Evolutionary conservation across 2,888 invertebrate species (phyloP).

Genomic region (Ctena decussata): DNA sequence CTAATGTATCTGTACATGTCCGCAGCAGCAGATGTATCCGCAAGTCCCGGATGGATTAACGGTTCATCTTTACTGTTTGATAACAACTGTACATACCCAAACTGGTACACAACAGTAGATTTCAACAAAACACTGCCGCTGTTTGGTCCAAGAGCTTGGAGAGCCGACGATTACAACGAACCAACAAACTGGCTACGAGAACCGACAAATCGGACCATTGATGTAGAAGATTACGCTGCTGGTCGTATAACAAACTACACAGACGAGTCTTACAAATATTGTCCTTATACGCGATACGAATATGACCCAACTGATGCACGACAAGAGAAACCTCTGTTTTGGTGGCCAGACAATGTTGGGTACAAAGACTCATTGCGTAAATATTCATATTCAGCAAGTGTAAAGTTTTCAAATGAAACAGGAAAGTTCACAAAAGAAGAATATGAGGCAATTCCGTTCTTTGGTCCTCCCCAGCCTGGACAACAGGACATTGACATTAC

Average conservation of each 20-base stretch:
- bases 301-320: slow-evolving; percentile 50
- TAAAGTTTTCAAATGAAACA: slow-evolving; percentile 84
- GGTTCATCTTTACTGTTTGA: slow-evolving; percentile 97
- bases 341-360: slow-evolving; percentile 98
- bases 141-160: slow-evolving; percentile 97
- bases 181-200: slow-evolving; percentile 98
- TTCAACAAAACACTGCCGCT: slow-evolving; percentile 98
- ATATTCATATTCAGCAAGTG: slow-evolving; percentile 83
- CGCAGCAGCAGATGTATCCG: slow-evolving; percentile 97
- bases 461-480: slow-evolving; percentile 86
- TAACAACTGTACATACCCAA: slow-evolving; percentile 97
- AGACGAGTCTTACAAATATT: slow-evolving; percentile 95
- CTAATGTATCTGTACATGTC: slow-evolving; percentile 99
- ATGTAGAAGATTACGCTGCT: slow-evolving; percentile 88
- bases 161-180: slow-evolving; percentile 89
- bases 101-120: slow-evolving; percentile 93
- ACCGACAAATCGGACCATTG: slow-evolving; percentile 97
- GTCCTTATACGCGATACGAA: slow-evolving; percentile 85
- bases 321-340: slow-evolving; percentile 85
- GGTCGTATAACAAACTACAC: slow-evolving; percentile 96
- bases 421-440: slow-evolving; percentile 81
- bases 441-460: slow-evolving; percentile 81
- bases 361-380: slow-evolving; percentile 88
- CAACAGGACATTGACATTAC: slow-evolving; percentile 76
- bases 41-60: slow-evolving; percentile 94